A percentile compares a stretch with the other conserved stretches of the same genome.
These are phyloP conservation scores for Calyptomena viridis DNA, from an alignment of 2,113 vertebrate species.

Conservation along the genomic window DNA sequence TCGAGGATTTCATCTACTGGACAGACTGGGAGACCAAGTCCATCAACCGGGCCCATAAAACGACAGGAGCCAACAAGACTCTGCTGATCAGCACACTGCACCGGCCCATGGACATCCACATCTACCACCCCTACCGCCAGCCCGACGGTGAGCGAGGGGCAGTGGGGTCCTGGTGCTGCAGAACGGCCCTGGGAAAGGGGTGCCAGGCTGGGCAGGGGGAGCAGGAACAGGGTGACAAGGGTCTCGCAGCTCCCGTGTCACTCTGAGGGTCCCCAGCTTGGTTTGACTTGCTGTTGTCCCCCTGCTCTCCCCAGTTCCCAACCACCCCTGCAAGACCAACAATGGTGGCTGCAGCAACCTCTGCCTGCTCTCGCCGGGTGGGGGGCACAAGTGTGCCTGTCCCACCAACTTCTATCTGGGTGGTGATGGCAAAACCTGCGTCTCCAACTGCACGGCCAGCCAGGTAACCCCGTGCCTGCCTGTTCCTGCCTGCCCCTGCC, in stretches of 20 bases:
- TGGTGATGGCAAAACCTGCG: slow-evolving; percentile 86
- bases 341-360: slow-evolving; percentile 96
- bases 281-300: not conserved
- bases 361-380: slow-evolving; percentile 89
- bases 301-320: slow-evolving; percentile 80
- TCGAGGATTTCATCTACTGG: slow-evolving; percentile 98
- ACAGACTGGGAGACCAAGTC: slow-evolving; percentile 99
- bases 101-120: slow-evolving; percentile 96
- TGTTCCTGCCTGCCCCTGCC: not conserved
- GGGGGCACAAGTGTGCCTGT: slow-evolving; percentile 91
- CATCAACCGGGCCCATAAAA: slow-evolving; percentile 95
- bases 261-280: not conserved
- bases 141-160: slow-evolving; percentile 74
- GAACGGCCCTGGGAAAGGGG: not conserved
- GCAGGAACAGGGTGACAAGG: not conserved
- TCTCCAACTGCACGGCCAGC: slow-evolving; percentile 97
- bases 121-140: slow-evolving; percentile 92
- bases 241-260: rapidly evolving
- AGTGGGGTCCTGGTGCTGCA: rapidly evolving
- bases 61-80: slow-evolving; percentile 86
- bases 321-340: slow-evolving; percentile 89
- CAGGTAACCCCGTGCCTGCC: slow-evolving; percentile 76
- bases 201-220: rapidly evolving
- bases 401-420: slow-evolving; percentile 98
- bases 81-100: slow-evolving; percentile 94